Percentiles rank a stretch among this genome's conserved stretches.
These are phyloP conservation scores for Eupsilia transversa DNA, from an alignment of 2,888 invertebrate species.

Conservation along the genomic window DNA sequence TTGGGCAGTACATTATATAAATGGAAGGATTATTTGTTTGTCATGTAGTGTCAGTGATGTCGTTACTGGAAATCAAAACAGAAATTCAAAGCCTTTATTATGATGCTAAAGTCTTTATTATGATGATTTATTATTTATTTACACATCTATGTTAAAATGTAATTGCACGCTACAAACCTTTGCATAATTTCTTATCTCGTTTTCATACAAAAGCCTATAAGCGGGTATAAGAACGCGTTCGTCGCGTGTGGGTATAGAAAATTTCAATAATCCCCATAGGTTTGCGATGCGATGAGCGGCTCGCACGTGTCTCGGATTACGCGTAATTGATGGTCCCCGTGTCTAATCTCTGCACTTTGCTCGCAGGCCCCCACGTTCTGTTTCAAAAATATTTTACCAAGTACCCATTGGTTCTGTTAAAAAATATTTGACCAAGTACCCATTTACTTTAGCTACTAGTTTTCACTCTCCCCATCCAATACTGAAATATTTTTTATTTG, in stretches of 20 bases:
- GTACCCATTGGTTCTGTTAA: conserved; percentile 43
- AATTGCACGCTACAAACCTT: conserved; percentile 43
- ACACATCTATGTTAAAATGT: conserved; percentile 28
- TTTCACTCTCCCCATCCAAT: conserved; percentile 17
- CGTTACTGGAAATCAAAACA: conserved; percentile 13
- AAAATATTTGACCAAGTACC: conserved; percentile 54
- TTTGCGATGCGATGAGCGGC: conserved; percentile 81
- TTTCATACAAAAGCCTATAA: conserved; percentile 51
- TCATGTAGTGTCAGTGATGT: background rate
- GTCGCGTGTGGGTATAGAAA: conserved; percentile 75
- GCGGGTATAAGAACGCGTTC: conserved; percentile 59
- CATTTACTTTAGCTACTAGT: conserved; percentile 49
- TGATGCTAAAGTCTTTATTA: conserved; percentile 11
- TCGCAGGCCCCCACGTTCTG: conserved; percentile 62
- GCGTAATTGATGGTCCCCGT: conserved; percentile 87
- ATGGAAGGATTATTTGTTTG: conserved; percentile 5
- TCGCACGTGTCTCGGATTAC: conserved; percentile 88
- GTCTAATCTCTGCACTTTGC: conserved; percentile 89
- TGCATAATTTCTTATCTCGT: conserved; percentile 65
- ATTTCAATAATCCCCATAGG: conserved; percentile 88
- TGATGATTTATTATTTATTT: conserved; percentile 43
- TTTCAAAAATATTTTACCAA: conserved; percentile 56
- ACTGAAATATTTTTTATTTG: conserved; percentile 39
- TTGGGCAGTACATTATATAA: conserved; percentile 7
- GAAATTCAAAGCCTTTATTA: background rate